These are phyloP conservation scores for Urocynchramus pylzowi DNA, from an alignment of 2,113 vertebrate genomes.

Conservation along the genomic window DNA sequence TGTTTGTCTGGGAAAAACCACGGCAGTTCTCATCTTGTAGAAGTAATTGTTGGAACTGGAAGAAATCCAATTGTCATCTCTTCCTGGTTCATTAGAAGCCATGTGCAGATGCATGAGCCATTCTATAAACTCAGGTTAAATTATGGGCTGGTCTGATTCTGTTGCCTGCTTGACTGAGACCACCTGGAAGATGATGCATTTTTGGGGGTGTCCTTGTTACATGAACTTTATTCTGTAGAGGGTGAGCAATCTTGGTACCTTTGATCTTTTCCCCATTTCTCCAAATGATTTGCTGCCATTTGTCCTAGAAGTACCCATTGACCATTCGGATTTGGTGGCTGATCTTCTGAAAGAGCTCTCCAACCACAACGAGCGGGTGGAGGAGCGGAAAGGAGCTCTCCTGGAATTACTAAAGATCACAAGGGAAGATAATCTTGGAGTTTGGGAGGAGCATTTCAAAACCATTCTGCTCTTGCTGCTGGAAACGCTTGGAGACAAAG, in stretches of 20 bases:
- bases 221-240: not conserved
- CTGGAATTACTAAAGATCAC: conserved; percentile 96
- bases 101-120: not conserved
- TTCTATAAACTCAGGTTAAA: not conserved
- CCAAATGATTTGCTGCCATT: conserved; percentile 12
- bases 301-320: conserved; percentile 78
- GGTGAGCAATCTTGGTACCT: not conserved
- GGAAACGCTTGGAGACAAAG: conserved; percentile 96
- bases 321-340: conserved; percentile 92
- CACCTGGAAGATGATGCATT: not conserved
- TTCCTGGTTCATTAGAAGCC: not conserved
- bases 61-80: not conserved
- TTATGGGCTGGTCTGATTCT: not conserved
- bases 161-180: not conserved
- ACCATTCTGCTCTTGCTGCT: conserved; percentile 93
- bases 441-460: conserved; percentile 99
- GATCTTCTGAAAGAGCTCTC: conserved; percentile 97
- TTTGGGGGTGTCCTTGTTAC: fast-evolving
- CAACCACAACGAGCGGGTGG: conserved; percentile 94
- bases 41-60: conserved; percentile 9
- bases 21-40: not conserved
- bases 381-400: conserved; percentile 91
- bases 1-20: conserved; percentile 1
- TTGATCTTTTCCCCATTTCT: not conserved
- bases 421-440: conserved; percentile 89